Evolutionary conservation across 1,140 invertebrate genomes (phyloP).

Genomic region (Lordiphosa stackelbergi): DNA sequence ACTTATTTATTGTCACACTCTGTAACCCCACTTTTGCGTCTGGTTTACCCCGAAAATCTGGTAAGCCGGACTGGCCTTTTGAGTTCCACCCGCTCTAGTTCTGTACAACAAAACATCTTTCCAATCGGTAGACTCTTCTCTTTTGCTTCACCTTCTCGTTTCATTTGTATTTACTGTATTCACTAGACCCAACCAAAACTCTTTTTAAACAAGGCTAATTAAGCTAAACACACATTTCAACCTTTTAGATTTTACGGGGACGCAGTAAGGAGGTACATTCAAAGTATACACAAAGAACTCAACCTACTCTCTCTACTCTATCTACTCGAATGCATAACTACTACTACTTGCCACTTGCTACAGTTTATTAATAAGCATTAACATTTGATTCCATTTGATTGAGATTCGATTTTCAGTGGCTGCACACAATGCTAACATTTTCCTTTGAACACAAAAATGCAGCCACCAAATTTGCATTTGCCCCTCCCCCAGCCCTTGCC

Average conservation of each 20-base stretch:
- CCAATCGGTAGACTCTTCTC: constrained; percentile 1
- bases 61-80: constrained; percentile 2
- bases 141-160: constrained; percentile 5
- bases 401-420: constrained; percentile 53
- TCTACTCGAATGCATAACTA: constrained; percentile 62
- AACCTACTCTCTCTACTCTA: constrained; percentile 54
- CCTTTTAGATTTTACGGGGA: constrained; percentile 77
- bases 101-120: not conserved
- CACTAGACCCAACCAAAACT: constrained; percentile 1
- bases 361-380: constrained; percentile 30
- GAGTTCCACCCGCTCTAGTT: constrained; percentile 8
- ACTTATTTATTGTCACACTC: constrained; percentile 6
- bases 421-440: constrained; percentile 51
- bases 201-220: constrained; percentile 17
- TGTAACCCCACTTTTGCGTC: not conserved
- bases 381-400: constrained; percentile 45
- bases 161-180: constrained; percentile 6
- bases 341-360: constrained; percentile 50
- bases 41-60: not conserved
- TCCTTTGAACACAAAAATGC: constrained; percentile 13
- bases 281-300: constrained; percentile 74
- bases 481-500: not conserved
- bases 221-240: constrained; percentile 69
- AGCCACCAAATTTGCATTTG: constrained; percentile 31
- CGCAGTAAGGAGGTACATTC: constrained; percentile 77